A percentile compares a stretch with the other conserved stretches of the same genome.
These are phyloP conservation scores for Pelmatolapia mariae DNA, from an alignment of 2,113 vertebrate species.

Conservation along the genomic window DNA sequence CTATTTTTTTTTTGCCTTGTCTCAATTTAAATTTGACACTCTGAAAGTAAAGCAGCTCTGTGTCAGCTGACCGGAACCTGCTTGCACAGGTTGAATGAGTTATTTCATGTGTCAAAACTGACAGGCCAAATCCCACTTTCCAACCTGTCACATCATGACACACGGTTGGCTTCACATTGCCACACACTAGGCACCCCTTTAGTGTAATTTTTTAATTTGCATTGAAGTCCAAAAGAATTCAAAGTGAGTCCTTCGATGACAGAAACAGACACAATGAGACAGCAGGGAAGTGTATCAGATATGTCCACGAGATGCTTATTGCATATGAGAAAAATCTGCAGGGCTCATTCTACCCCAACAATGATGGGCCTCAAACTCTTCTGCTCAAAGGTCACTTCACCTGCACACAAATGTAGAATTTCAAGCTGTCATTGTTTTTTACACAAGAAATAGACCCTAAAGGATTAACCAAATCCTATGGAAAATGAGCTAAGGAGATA, in stretches of 20 bases:
- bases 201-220: background rate
- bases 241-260: background rate
- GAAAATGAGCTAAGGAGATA: background rate
- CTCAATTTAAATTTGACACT: background rate
- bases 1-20: background rate
- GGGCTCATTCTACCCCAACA: background rate
- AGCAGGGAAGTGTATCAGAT: background rate
- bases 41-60: background rate
- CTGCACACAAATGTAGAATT: background rate
- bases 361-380: background rate
- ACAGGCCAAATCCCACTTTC: background rate
- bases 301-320: background rate
- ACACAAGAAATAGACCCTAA: background rate
- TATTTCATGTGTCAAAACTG: background rate
- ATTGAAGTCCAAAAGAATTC: background rate
- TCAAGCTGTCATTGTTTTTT: background rate
- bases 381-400: background rate
- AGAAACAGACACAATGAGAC: background rate
- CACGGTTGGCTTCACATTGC: background rate
- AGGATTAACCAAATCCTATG: fast-evolving
- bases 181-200: fast-evolving
- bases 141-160: background rate
- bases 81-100: background rate
- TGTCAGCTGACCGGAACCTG: background rate
- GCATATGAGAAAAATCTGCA: background rate